Evolutionary conservation across 1,140 invertebrate species (phyloP).

Genomic region (Pogonomyrmex barbatus): DNA sequence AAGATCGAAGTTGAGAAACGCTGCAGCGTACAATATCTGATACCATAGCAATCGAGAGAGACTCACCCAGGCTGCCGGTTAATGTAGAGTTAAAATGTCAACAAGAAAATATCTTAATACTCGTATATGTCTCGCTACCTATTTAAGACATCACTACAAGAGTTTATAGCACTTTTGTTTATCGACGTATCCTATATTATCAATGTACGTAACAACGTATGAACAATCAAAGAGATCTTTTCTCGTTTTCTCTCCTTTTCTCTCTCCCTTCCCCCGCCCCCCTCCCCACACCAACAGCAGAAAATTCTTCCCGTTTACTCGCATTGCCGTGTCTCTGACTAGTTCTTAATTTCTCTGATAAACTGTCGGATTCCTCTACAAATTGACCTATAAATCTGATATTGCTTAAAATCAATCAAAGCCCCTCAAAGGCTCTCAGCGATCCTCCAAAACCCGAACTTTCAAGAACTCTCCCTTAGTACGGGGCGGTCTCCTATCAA

Average conservation of each 20-base stretch:
- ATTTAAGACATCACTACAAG: conserved; percentile 81
- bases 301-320: conserved; percentile 22
- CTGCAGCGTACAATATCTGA: conserved; percentile 64
- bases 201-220: conserved; percentile 83
- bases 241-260: neutral
- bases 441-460: conserved; percentile 76
- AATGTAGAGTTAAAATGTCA: conserved; percentile 83
- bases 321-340: conserved; percentile 27
- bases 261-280: neutral
- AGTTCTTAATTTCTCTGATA: conserved; percentile 66
- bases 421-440: conserved; percentile 85
- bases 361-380: conserved; percentile 81
- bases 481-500: conserved; percentile 79
- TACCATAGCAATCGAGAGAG: conserved; percentile 75
- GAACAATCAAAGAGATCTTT: conserved; percentile 75
- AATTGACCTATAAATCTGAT: conserved; percentile 86
- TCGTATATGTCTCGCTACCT: conserved; percentile 73
- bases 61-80: conserved; percentile 78
- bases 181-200: conserved; percentile 79
- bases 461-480: conserved; percentile 72
- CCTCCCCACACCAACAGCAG: neutral
- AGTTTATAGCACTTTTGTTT: conserved; percentile 80
- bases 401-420: conserved; percentile 85
- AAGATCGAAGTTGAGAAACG: conserved; percentile 64
- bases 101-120: conserved; percentile 83